These are phyloP conservation scores for Drosophila anomelani DNA, from an alignment of 2,888 invertebrate genomes.

Conservation along the genomic window DNA sequence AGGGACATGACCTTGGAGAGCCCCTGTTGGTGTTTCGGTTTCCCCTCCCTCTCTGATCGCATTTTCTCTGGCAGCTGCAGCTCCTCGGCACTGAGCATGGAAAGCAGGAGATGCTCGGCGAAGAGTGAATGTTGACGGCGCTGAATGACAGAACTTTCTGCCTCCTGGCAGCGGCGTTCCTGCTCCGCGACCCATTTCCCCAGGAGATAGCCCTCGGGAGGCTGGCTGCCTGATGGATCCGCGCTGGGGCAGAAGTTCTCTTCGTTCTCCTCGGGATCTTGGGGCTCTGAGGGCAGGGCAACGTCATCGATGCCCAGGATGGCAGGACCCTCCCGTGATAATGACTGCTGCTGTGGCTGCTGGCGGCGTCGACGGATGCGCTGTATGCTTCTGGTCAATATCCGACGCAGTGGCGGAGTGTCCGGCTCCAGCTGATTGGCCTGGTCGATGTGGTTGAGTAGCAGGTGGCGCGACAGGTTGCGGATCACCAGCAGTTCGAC, in stretches of 20 bases:
- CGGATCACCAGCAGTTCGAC: constrained; percentile 56
- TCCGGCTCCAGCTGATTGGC: constrained; percentile 66
- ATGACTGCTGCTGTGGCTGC: not conserved
- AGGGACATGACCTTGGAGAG: constrained; percentile 40
- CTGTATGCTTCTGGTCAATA: constrained; percentile 41
- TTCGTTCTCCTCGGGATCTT: not conserved
- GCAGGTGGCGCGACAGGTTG: constrained; percentile 58
- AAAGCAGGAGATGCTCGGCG: constrained; percentile 60
- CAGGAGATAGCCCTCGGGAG: constrained; percentile 45
- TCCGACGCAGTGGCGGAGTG: constrained; percentile 51
- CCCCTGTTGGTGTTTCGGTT: constrained; percentile 11
- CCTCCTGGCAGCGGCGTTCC: constrained; percentile 7
- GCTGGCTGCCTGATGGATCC: not conserved
- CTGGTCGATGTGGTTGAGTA: constrained; percentile 68
- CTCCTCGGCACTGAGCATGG: constrained; percentile 50
- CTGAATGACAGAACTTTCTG: not conserved
- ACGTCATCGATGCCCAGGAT: not conserved
- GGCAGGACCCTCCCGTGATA: not conserved
- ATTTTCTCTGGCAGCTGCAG: constrained; percentile 30
- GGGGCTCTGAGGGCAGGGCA: not conserved
- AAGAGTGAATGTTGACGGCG: constrained; percentile 45
- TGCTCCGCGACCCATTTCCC: constrained; percentile 48
- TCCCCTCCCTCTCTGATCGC: constrained; percentile 10
- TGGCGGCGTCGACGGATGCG: constrained; percentile 53
- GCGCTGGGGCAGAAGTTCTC: not conserved